These are phyloP conservation scores for Ylistrum balloti DNA, from an alignment of 1,140 invertebrate genomes.

Conservation along the genomic window DNA sequence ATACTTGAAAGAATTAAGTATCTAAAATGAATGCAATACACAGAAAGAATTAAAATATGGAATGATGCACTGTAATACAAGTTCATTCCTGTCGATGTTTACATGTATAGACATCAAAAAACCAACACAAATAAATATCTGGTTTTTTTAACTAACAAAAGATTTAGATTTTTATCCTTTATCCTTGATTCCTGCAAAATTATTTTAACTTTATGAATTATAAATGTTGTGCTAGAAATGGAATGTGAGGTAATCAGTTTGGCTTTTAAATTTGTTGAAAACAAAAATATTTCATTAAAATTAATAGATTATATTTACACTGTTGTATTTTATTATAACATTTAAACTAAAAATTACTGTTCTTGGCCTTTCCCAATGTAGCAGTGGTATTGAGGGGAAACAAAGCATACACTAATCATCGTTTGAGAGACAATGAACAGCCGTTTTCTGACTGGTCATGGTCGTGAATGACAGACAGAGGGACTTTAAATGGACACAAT, in stretches of 20 bases:
- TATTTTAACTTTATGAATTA: too few relatives aligned
- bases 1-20: background rate
- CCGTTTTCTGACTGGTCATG: background rate
- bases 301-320: too few relatives aligned
- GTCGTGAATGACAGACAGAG: background rate
- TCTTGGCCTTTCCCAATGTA: background rate
- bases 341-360: background rate
- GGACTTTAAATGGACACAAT: constrained; percentile 38
- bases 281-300: background rate
- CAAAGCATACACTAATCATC: background rate
- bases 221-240: too few relatives aligned
- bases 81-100: constrained; percentile 13
- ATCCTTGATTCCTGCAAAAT: background rate
- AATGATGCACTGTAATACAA: background rate
- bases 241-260: too few relatives aligned
- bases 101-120: background rate
- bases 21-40: constrained; percentile 35
- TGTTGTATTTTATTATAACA: background rate
- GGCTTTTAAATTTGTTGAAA: background rate
- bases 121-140: background rate
- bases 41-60: background rate
- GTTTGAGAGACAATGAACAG: background rate
- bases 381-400: constrained; percentile 7
- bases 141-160: background rate
- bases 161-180: background rate